Evolutionary conservation across 2,888 invertebrate genomes (phyloP).

Genomic region (Spicauda simplicius): DNA sequence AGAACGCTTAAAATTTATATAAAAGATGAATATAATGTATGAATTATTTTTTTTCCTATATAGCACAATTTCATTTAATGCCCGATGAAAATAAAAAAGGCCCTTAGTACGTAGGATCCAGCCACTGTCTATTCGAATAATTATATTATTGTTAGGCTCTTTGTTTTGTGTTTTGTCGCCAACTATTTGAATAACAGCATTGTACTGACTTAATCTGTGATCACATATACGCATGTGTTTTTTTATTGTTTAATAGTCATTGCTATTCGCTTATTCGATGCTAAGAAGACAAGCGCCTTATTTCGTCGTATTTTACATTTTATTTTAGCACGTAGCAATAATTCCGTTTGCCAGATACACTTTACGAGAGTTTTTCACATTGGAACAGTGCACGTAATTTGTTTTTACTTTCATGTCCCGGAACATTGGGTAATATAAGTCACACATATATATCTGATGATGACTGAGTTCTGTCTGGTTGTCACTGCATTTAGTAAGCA

Average conservation of each 20-base stretch:
- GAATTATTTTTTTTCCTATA: no score
- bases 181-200: neutral
- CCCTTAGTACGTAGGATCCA: neutral
- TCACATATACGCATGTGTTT: slow-evolving; percentile 15
- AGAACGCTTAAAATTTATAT: no score
- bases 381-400: slow-evolving; percentile 38
- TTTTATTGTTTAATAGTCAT: neutral
- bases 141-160: neutral
- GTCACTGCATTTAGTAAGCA: no score
- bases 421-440: no score
- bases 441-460: no score
- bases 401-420: neutral
- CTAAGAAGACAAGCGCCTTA: slow-evolving; percentile 34
- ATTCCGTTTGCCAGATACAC: slow-evolving; percentile 52
- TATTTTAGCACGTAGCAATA: slow-evolving; percentile 47
- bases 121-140: neutral
- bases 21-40: no score
- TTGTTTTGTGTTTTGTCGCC: neutral
- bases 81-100: neutral
- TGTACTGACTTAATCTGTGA: neutral
- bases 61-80: neutral
- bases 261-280: neutral
- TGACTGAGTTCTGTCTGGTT: no score
- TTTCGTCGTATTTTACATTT: slow-evolving; percentile 46
- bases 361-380: slow-evolving; percentile 52